Evolutionary conservation across 2,113 vertebrate genomes (phyloP), one percentile per base, ranked within the genome.

Genomic region (Gyps fulvus): DNA sequence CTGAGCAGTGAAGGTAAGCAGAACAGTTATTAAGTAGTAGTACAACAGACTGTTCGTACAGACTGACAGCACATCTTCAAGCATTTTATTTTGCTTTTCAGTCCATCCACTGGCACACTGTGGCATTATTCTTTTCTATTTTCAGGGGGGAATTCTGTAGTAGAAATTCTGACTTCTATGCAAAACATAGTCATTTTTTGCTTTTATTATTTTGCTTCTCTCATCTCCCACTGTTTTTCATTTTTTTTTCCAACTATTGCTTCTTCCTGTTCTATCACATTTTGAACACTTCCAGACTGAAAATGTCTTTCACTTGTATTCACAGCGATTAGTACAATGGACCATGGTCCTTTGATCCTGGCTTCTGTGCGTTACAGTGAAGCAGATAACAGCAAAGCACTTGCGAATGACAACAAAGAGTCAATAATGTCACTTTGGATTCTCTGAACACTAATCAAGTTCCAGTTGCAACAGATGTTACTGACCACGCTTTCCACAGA

Each of bases 21-120:
- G 25, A 40, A 55, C 7, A 42, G 34, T 40, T 86, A 73, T 25
- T 42, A 61, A 55, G 9, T 18, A 45, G 38, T 20, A 52, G 13
- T 22, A 47, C 26, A 58, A 52, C 10, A 57, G 16, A 47, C 15
- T 42, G 14, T 36, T 38, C 34, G 9, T 62, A 47, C 23, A 65
- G 29, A 61, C 9, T 20, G 13, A 9, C 25, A 70, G 4, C 15
- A 50, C 8, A 55, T 38, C 34, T 54, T 67, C 36, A 43, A 69
- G 29, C 17, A 34, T 65, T 21, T 43, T 40, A 18, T 62, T 79
- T 86, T 43, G 31, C 7, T 71, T 91, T 83, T 85, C 61, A 50
- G 13, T 43, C 49, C 19, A 45, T 2, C 8, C 6, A 14, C 31
- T 52, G 27, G 12, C 21, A 67, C 9, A 31, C 2, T 0, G 0